These are phyloP conservation scores for Glyphotaelius pellucidus DNA, from an alignment of 2,888 invertebrate genomes.

Conservation along the genomic window DNA sequence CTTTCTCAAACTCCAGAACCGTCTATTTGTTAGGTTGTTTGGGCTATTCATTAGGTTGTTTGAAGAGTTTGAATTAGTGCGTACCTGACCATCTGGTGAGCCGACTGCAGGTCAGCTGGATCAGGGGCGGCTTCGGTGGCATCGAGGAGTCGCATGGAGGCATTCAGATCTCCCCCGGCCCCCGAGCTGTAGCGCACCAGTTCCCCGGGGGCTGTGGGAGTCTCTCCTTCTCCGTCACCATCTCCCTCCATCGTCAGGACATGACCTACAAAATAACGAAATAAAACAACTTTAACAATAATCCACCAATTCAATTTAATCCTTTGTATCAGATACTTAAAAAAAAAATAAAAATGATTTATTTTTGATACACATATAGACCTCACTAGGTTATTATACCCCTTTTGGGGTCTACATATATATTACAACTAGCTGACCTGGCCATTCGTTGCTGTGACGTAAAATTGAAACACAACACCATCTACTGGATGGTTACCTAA, in stretches of 20 bases:
- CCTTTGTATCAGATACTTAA: too few species aligned
- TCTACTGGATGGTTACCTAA: too few species aligned
- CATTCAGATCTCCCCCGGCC: conserved; percentile 75
- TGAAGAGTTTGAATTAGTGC: background rate
- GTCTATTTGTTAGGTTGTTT: too few species aligned
- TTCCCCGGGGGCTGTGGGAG: conserved; percentile 82
- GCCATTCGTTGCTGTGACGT: too few species aligned
- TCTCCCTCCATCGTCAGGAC: conserved; percentile 82
- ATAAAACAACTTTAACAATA: background rate
- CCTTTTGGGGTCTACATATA: too few species aligned
- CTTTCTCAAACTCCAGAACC: too few species aligned
- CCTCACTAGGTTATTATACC: too few species aligned
- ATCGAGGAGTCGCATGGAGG: conserved; percentile 73
- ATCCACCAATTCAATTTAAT: background rate
- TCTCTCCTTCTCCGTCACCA: conserved; percentile 78
- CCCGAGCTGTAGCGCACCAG: conserved; percentile 81
- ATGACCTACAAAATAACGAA: conserved; percentile 76
- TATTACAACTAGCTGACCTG: too few species aligned
- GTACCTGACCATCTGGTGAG: conserved; percentile 79
- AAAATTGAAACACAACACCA: too few species aligned
- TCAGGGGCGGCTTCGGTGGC: conserved; percentile 73
- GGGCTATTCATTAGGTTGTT: too few species aligned
- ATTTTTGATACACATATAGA: too few species aligned
- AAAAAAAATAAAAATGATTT: too few species aligned
- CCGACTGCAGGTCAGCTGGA: conserved; percentile 69